Base-by-base conservation (phyloP, 2,888 invertebrate genomes). In the Pseudococcus viburni region DNA sequence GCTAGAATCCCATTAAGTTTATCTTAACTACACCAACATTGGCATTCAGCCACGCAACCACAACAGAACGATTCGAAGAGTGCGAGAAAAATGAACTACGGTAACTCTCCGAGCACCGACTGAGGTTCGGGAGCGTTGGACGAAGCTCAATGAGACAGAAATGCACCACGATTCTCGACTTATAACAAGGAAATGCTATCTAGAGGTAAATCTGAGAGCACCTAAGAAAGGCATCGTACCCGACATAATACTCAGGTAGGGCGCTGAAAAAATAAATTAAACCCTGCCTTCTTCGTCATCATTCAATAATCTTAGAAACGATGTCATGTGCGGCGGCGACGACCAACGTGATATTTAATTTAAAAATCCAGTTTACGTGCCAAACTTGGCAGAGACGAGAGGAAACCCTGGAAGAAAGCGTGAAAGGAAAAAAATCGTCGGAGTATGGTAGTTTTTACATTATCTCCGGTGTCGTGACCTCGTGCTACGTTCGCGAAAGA, bases 341-440 rank as follows among this genome's bases (percentile, higher is more conserved):
- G 15, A 26, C 26, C 5, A 64, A 33, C 46, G 42, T 7, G 42
- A 80, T 80, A 80, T 46, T 46, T 80, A 80, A 80, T 80, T 80
- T 80, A 80, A 80, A 80, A 80, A 80, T 39, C 80, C 17, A 80
- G 42, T 39, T 80, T 46, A 80, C 80, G 17, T 42, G 80, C 80
- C 80, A 80, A 80, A 80, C 26, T 33, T 33, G 26, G 26, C 12
- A 73, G 11, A 12, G 33, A 33, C 26, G 26, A 7, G 5, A 22
- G 22, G 64, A 64, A 64, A 19, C 22, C 7, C 3, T 64, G 59
- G 17, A 22, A 22, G 7, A 6, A 33, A 73, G 1, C 59, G 15
- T 7, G 15, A 73, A 68, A 33, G 5, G 11, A 59, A 59, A 59
- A 0, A n/a, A 59, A 9, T 1, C 55, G 55, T 33, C 17, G 11